Evolutionary conservation across 2,113 vertebrate species (phyloP).

Genomic region (Apeltes quadracus): DNA sequence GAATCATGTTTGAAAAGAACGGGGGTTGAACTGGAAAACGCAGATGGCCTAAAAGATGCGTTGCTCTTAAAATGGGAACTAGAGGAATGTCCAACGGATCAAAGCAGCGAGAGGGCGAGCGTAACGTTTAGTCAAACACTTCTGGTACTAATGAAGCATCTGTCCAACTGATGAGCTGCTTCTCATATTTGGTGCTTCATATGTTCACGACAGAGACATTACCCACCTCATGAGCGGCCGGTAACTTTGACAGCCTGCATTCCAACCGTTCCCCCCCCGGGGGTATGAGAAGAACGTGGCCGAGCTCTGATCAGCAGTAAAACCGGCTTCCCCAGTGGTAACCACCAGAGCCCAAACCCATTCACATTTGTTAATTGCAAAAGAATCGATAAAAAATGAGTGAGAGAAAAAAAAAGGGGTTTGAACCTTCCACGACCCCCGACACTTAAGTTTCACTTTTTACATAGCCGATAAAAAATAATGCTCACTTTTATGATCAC

Average conservation of each 20-base stretch:
- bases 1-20: slow-evolving; percentile 55
- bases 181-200: slow-evolving; percentile 19
- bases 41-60: slow-evolving; percentile 54
- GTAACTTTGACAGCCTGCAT: slow-evolving; percentile 48
- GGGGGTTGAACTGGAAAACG: slow-evolving; percentile 44
- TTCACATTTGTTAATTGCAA: slow-evolving; percentile 24
- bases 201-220: slow-evolving; percentile 56
- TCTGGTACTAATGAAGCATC: slow-evolving; percentile 65
- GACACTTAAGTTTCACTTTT: slow-evolving; percentile 48
- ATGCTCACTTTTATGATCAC: slow-evolving; percentile 45
- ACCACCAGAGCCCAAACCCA: slow-evolving; percentile 7
- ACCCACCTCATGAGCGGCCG: slow-evolving; percentile 56
- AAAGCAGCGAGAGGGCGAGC: slow-evolving; percentile 50
- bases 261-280: slow-evolving; percentile 31
- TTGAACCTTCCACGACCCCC: slow-evolving; percentile 24
- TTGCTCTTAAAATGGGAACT: slow-evolving; percentile 47
- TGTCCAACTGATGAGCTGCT: slow-evolving; percentile 50
- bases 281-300: slow-evolving; percentile 38
- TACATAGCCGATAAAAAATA: slow-evolving; percentile 26
- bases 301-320: slow-evolving; percentile 56
- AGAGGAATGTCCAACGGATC: slow-evolving; percentile 66
- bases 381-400: slow-evolving; percentile 47
- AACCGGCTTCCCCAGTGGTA: slow-evolving; percentile 44
- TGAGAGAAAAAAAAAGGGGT: slow-evolving; percentile 12
- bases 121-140: slow-evolving; percentile 64